Percentiles rank a stretch among this genome's conserved stretches.
Evolutionary conservation across 2,797 vertebrate genomes (phyloP).

Genomic region (Pachyuromys duprasi): DNA sequence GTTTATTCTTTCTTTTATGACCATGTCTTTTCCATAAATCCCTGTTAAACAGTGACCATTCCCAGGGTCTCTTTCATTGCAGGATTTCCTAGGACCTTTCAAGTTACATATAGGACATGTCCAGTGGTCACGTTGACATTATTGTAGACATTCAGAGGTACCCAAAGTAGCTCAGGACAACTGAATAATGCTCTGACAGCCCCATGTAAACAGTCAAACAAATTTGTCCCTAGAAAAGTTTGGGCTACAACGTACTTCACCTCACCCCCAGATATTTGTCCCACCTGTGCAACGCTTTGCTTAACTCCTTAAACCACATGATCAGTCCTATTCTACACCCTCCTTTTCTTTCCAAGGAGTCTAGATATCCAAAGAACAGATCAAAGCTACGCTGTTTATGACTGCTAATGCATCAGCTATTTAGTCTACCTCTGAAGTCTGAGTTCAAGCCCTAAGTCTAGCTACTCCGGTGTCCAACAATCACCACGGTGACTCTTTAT

Average conservation of each 20-base stretch:
- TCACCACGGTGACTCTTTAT: constrained; percentile 32
- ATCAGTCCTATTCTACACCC: neutral
- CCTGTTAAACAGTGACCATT: neutral
- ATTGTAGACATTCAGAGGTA: neutral
- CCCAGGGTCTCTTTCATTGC: neutral
- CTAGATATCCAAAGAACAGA: neutral
- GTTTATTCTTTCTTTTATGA: neutral
- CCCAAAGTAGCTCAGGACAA: neutral
- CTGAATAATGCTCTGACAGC: neutral
- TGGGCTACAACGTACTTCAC: neutral
- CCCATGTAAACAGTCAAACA: neutral
- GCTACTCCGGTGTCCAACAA: neutral
- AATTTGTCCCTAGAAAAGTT: neutral
- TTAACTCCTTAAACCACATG: neutral
- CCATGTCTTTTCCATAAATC: neutral
- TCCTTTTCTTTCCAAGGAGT: constrained; percentile 11
- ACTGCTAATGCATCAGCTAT: neutral
- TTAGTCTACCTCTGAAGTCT: neutral
- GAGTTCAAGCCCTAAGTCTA: neutral
- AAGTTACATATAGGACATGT: neutral
- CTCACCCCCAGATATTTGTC: neutral
- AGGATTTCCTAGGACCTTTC: neutral
- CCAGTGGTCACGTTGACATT: neutral
- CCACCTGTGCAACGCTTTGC: neutral
- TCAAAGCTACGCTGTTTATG: neutral